phyloP scores from a whole-genome alignment of 2,797 vertebrate genomes.

The Chanos chanos region DNA sequence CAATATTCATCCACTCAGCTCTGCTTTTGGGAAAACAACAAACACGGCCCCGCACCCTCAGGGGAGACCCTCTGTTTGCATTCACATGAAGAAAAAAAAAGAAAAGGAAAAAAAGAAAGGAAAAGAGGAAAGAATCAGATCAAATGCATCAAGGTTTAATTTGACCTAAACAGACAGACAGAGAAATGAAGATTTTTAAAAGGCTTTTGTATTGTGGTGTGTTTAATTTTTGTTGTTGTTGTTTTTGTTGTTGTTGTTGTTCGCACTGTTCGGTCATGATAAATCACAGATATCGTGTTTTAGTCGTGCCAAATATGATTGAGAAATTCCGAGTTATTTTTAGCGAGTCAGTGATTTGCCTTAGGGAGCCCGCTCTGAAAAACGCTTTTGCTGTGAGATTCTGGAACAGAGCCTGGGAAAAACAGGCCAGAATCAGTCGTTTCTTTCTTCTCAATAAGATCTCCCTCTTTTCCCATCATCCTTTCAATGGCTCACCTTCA shows the following conservation, averaged over 20 bases:
- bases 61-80: slow-evolving; percentile 51
- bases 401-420: slow-evolving; percentile 29
- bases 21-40: no score
- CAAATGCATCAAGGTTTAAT: slow-evolving; percentile 71
- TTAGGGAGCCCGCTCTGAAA: slow-evolving; percentile 53
- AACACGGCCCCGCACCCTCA: slow-evolving; percentile 45
- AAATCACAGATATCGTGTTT: slow-evolving; percentile 53
- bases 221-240: slow-evolving; percentile 14
- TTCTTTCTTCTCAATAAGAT: no score
- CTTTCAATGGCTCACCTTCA: no score
- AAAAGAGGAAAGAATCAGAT: slow-evolving; percentile 45
- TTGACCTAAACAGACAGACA: slow-evolving; percentile 54
- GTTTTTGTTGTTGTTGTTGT: no score
- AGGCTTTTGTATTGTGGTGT: slow-evolving; percentile 8
- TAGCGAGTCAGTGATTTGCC: slow-evolving; percentile 55
- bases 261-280: slow-evolving; percentile 38
- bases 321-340: slow-evolving; percentile 70
- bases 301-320: slow-evolving; percentile 56
- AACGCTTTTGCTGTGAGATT: slow-evolving; percentile 22
- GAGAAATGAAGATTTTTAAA: background rate
- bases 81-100: slow-evolving; percentile 43
- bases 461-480: no score
- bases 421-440: no score
- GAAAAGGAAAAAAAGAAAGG: no score
- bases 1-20: slow-evolving; percentile 52